Conservation (phyloP, 2,888 invertebrate genomes). For the Leptothorax acervorum region DNA sequence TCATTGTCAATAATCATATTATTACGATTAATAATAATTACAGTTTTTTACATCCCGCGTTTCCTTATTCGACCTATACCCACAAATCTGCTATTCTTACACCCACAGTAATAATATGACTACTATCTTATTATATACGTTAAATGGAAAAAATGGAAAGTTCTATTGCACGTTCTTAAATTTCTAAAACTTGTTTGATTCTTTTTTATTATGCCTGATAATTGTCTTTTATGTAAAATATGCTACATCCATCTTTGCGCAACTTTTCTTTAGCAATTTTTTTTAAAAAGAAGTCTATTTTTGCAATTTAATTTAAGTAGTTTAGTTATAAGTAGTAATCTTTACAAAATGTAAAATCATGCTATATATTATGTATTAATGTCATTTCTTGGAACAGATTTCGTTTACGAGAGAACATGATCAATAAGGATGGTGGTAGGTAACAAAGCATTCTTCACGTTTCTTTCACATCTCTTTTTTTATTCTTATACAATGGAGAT, state of each 20-base stretch:
- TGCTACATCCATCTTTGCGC: too few species aligned
- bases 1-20: conserved; percentile 86
- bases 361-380: neutral
- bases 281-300: neutral
- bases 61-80: conserved; percentile 31
- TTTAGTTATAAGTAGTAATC: too few species aligned
- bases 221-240: neutral
- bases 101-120: neutral
- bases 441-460: neutral
- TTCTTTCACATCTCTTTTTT: neutral
- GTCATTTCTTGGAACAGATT: neutral
- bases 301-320: too few species aligned
- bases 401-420: neutral
- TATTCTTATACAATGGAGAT: conserved; percentile 15
- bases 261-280: neutral
- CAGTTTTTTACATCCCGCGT: conserved; percentile 82
- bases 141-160: neutral
- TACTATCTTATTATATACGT: neutral
- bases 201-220: neutral
- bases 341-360: neutral
- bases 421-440: neutral
- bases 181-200: neutral
- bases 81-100: neutral
- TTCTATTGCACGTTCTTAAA: neutral
- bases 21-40: conserved; percentile 85